Evolutionary conservation across 2,888 invertebrate species (phyloP), one percentile per base, ranked within the genome.

Genomic region (Leucania comma): DNA sequence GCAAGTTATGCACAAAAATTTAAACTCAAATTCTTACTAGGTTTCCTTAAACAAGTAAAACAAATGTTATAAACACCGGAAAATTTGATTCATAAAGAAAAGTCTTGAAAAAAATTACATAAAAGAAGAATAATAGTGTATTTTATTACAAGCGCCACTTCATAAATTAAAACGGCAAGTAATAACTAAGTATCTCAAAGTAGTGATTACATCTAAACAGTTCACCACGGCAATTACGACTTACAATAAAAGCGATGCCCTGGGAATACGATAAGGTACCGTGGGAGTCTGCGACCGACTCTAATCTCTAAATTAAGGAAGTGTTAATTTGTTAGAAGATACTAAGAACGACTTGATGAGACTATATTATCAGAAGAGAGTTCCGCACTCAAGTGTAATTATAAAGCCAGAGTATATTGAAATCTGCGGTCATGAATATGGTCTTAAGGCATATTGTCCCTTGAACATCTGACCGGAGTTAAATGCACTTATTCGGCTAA

Each of bases 251-350:
- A 75, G 65, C 38, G 59, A 62, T 71, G 66, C 72, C 74, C 76
- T 87, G 85, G 84, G 87, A 87, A 86, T 69, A 75, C 68, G 87
- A 87, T 86, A 87, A 87, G 69, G 73, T 65, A 65, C 60, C 89
- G 89, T 89, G 90, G 76, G 90, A 90, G 61, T 60, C 54, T 64
- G 48, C 54, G 61, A 64, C 58, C 46, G 60, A 54, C 57, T 67
- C 58, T 67, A 75, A 73, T 85, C 86, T 83, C 48, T 68, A 54
- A 75, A 83, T 70, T 83, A 86, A 84, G 82, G 85, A 86, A 86
- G 84, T 81, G 82, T 81, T 81, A 82, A 78, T 80, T 80, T 80
- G 68, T 75, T 50, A 53, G 46, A 56, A 72, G 72, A 72, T 82
- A 75, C 62, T 68, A 58, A 53, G 42, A 75, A 81, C 61, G 53